Conservation (phyloP, 1,140 invertebrate genomes). For the Apolygus lucorum region DNA sequence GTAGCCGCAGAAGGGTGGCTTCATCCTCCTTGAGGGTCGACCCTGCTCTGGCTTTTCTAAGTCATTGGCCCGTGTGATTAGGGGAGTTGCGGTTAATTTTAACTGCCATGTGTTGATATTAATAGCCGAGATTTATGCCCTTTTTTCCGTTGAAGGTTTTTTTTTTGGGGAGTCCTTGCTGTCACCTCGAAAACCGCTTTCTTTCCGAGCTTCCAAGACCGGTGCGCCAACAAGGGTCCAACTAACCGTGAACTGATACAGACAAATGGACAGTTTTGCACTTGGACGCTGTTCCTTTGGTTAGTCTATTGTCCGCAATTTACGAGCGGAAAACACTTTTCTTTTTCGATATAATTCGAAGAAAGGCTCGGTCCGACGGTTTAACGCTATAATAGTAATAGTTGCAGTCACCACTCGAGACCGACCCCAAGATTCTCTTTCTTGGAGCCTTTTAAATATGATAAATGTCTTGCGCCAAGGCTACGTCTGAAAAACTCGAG, state of each 20-base stretch:
- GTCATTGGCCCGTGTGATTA: slow-evolving; percentile 20
- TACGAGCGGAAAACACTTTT: slow-evolving; percentile 6
- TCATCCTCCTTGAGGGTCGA: slow-evolving; percentile 2
- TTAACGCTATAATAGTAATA: no score
- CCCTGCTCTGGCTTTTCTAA: slow-evolving; percentile 15
- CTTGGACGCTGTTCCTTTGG: not conserved
- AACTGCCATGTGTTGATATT: slow-evolving; percentile 21
- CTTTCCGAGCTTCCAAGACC: not conserved
- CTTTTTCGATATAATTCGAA: not conserved
- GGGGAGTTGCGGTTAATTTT: slow-evolving; percentile 23
- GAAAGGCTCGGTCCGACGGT: not conserved
- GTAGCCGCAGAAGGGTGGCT: not conserved
- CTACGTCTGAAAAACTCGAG: no score
- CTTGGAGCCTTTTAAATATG: no score
- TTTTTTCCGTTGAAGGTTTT: slow-evolving; percentile 11
- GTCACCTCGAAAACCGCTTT: not conserved
- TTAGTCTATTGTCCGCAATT: not conserved
- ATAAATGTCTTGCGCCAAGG: no score
- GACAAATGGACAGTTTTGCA: slow-evolving; percentile 12
- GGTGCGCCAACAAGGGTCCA: not conserved
- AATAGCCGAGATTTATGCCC: slow-evolving; percentile 18
- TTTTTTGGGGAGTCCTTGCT: not conserved
- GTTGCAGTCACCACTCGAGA: no score
- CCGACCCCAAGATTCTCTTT: no score
- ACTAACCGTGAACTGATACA: slow-evolving; percentile 6